phyloP scores from a whole-genome alignment of 2,888 invertebrate genomes.

The Pachymerium ferrugineum region DNA sequence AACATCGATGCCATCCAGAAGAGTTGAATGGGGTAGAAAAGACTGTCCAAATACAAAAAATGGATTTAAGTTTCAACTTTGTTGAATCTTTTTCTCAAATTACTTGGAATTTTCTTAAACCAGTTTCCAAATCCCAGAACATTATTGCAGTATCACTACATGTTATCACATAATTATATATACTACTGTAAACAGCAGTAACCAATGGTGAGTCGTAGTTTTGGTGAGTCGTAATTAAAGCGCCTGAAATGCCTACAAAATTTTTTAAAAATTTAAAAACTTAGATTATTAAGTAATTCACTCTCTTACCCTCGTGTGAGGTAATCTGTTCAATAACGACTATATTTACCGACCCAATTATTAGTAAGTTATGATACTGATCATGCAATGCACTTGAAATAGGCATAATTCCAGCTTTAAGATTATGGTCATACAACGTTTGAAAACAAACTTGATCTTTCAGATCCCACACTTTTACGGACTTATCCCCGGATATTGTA shows the following conservation, averaged over 20 bases:
- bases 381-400: not conserved
- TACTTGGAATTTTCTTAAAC: not conserved
- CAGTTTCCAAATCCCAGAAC: not conserved
- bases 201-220: conserved; percentile 2
- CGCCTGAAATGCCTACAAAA: not conserved
- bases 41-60: no score
- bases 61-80: not conserved
- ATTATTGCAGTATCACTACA: not conserved
- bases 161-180: not conserved
- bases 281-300: not conserved
- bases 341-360: no score
- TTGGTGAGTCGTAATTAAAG: not conserved
- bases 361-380: not conserved
- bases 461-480: conserved; percentile 30
- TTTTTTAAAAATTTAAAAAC: no score
- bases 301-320: not conserved
- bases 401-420: not conserved
- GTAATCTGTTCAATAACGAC: no score
- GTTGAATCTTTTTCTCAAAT: not conserved
- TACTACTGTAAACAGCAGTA: not conserved
- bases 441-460: conserved; percentile 8
- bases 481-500: not conserved
- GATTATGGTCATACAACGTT: not conserved
- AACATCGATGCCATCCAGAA: not conserved
- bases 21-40: not conserved